Evolutionary conservation across 2,113 vertebrate species (phyloP), one percentile per base, ranked within the genome.

Genomic region (Nannobrachium achirus): DNA sequence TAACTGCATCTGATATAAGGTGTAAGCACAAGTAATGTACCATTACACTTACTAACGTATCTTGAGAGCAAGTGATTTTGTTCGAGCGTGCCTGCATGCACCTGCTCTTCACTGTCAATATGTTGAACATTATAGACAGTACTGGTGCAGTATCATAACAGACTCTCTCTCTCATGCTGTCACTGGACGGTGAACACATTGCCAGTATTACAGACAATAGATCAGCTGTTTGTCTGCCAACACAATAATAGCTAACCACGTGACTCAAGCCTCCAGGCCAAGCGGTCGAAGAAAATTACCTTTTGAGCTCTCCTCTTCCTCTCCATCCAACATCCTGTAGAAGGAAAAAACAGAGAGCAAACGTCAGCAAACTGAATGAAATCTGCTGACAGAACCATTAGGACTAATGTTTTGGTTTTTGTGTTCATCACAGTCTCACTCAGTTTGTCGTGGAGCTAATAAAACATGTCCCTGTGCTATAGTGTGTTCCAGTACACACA

Each of bases 301-400:
- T 91, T 87, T 75, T 41, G 52, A 0, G 49, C 59, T 83, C 4
- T 88, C 81, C n/a, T 87, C 78, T 39, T 86, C 82, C n/a, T 86
- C 82, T 9, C 74, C 72, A 4, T 87, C 87, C 64, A 82, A 7
- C 42, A 65, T 46, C 64, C 92, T 93, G 25, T 5, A 11, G 11
- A 78, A 66, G 25, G n/a, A 67, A 11, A 69, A 60, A 48, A 39
- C 25, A 67, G 40, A 71, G 16, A 39, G 0, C 39, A 51, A 73
- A 13, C 15, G 67, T 25, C 58, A 83, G n/a, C 15, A 69, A 74
- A 76, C 8, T 41, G 11, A 20, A 14, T 45, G 56, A 60, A 40
- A 79, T 9, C 52, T 4, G 14, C 48, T 8, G 4, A 15, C n/a
- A 18, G 33, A 59, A 67, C 56, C 1, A 33, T 33, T 33, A 66